Percentiles rank a stretch among this genome's conserved stretches.
phyloP scores from a whole-genome alignment of 2,113 vertebrate species.

The Phrynosoma blainvillii region DNA sequence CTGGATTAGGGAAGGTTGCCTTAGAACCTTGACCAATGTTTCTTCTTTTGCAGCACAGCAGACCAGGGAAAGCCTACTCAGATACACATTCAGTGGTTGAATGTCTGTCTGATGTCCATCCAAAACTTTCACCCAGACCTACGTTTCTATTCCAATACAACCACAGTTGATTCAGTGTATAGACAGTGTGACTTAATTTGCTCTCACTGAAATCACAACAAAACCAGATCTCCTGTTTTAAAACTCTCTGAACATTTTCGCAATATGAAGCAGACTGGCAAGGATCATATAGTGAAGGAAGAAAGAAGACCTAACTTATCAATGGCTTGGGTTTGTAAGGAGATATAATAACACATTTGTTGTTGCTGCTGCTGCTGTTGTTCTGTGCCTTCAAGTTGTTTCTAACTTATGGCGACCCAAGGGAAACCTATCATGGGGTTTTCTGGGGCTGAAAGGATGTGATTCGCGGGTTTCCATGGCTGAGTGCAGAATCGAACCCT shows the following conservation, averaged over 20 bases:
- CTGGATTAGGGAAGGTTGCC: too few species aligned
- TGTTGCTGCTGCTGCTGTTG: too few species aligned
- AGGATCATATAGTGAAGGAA: not conserved
- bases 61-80: not conserved
- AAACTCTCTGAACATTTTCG: too few species aligned
- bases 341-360: not conserved
- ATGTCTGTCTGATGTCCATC: not conserved
- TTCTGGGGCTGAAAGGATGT: too few species aligned
- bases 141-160: not conserved
- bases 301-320: not conserved
- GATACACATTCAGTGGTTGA: not conserved
- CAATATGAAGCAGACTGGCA: too few species aligned
- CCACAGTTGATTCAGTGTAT: not conserved
- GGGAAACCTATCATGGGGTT: too few species aligned
- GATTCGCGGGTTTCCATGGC: too few species aligned
- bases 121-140: not conserved
- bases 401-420: too few species aligned
- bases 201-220: not conserved
- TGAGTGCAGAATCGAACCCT: too few species aligned
- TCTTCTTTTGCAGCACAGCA: not conserved
- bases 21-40: not conserved
- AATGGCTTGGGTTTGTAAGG: not conserved
- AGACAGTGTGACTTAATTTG: not conserved
- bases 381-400: too few species aligned
- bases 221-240: not conserved